Conservation (phyloP, 2,113 vertebrate genomes). For the Aldabrachelys gigantea region DNA sequence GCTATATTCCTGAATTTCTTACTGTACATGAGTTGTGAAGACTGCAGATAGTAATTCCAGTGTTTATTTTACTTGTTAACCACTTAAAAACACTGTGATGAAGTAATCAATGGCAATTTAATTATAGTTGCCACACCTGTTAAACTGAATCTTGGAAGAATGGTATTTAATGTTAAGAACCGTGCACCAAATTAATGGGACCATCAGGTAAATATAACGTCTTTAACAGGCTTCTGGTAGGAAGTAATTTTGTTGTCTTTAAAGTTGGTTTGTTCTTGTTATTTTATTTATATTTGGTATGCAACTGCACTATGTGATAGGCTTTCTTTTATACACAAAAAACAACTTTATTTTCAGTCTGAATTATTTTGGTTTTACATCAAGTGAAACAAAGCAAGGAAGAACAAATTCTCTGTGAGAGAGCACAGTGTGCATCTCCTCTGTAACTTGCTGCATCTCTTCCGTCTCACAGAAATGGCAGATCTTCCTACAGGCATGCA, state of each 20-base stretch:
- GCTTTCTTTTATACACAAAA: neutral
- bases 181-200: slow-evolving; percentile 39
- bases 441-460: neutral
- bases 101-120: slow-evolving; percentile 30
- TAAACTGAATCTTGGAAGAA: slow-evolving; percentile 51
- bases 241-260: slow-evolving; percentile 20
- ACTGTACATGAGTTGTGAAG: neutral
- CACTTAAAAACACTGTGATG: slow-evolving; percentile 13
- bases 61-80: slow-evolving; percentile 35
- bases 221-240: slow-evolving; percentile 23
- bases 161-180: slow-evolving; percentile 38
- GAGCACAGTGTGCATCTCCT: neutral
- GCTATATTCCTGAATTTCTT: neutral
- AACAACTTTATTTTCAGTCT: neutral
- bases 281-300: neutral
- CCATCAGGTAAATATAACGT: slow-evolving; percentile 46
- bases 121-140: slow-evolving; percentile 41
- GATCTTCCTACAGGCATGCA: neutral
- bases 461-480: neutral
- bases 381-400: neutral
- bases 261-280: slow-evolving; percentile 38
- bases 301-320: neutral
- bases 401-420: neutral
- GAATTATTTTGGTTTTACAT: neutral
- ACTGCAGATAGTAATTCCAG: neutral